These are phyloP conservation scores for Megalops atlanticus DNA, from an alignment of 2,113 vertebrate species.

Conservation along the genomic window DNA sequence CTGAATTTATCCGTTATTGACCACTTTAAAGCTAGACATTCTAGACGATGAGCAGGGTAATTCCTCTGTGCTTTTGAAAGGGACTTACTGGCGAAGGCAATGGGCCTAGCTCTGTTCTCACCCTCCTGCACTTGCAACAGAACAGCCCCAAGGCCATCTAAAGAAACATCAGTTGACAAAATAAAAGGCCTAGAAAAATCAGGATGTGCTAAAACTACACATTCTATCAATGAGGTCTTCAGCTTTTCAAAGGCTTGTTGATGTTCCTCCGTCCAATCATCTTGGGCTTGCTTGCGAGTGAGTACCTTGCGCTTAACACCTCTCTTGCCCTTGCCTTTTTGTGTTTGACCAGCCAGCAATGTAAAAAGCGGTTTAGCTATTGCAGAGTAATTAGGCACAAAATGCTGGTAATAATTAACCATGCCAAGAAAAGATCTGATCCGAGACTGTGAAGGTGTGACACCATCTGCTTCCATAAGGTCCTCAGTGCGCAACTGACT, in stretches of 20 bases:
- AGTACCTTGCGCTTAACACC: not conserved
- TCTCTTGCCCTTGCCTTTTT: not conserved
- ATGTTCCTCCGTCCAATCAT: constrained; percentile 30
- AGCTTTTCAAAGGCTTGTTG: constrained; percentile 10
- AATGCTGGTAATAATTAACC: constrained; percentile 27
- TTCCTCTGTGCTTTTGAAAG: too few relatives aligned
- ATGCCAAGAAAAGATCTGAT: constrained; percentile 32
- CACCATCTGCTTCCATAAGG: constrained; percentile 14
- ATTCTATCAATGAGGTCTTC: not conserved
- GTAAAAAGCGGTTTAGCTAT: constrained; percentile 21
- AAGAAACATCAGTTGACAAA: too few relatives aligned
- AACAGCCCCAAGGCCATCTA: too few relatives aligned
- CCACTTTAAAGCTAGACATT: too few relatives aligned
- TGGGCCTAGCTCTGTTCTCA: too few relatives aligned
- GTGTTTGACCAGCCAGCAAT: not conserved
- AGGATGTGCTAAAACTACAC: not conserved
- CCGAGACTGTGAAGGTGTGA: constrained; percentile 20
- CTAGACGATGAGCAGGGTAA: too few relatives aligned
- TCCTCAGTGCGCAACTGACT: not conserved
- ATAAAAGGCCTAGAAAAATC: not conserved
- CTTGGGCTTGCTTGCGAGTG: constrained; percentile 41
- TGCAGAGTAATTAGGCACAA: not conserved
- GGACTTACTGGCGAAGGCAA: too few relatives aligned
- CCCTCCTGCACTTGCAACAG: too few relatives aligned
- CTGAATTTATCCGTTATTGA: too few relatives aligned